Evolutionary conservation across 2,888 invertebrate species (phyloP).

Genomic region (Caprella mutica): DNA sequence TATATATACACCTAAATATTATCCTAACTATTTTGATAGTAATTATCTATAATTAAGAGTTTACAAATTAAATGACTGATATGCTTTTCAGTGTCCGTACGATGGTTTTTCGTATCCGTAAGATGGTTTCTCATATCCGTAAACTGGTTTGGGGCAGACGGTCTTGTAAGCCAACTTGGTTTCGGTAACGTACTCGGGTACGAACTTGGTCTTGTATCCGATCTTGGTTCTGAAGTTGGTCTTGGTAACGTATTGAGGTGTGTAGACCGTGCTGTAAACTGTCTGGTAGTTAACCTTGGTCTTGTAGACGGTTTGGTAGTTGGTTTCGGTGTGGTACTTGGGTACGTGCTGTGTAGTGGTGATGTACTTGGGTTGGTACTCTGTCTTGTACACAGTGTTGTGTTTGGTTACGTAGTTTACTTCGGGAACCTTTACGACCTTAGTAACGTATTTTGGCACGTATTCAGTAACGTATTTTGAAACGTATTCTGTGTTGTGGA

Average conservation of each 20-base stretch:
- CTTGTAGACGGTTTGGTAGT: slow-evolving; percentile 19
- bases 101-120: no score
- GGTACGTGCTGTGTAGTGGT: slow-evolving; percentile 22
- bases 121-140: slow-evolving; percentile 12
- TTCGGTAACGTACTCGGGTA: slow-evolving; percentile 17
- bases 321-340: slow-evolving; percentile 25
- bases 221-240: slow-evolving; percentile 17
- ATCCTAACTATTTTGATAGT: no score
- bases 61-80: no score
- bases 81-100: no score
- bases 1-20: no score
- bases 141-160: slow-evolving; percentile 13
- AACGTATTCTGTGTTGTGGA: slow-evolving; percentile 19
- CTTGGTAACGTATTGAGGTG: slow-evolving; percentile 21
- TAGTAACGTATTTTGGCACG: slow-evolving; percentile 21
- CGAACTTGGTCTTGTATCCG: slow-evolving; percentile 20
- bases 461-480: slow-evolving; percentile 16
- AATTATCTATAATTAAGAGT: no score
- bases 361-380: slow-evolving; percentile 28
- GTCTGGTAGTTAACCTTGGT: slow-evolving; percentile 25
- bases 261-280: slow-evolving; percentile 20
- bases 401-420: slow-evolving; percentile 18
- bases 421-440: slow-evolving; percentile 5
- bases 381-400: slow-evolving; percentile 19
- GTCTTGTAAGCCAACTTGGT: slow-evolving; percentile 18